Conservation (phyloP, 2,888 invertebrate genomes). For the Drosophila testacea region DNA sequence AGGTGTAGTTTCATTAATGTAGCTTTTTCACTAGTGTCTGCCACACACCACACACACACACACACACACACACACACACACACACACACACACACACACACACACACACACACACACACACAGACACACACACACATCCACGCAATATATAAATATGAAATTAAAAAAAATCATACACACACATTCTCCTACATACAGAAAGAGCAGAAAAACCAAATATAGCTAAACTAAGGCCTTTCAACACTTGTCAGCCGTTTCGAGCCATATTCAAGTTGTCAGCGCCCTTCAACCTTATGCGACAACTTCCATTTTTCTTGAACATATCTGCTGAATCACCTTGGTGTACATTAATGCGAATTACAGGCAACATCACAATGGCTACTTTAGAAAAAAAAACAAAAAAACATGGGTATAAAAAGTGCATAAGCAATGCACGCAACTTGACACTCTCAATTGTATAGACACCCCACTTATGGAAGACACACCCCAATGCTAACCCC, state of each 20-base stretch:
- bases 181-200: constrained; percentile 5
- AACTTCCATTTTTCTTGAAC: constrained; percentile 20
- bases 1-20: constrained; percentile 48
- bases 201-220: constrained; percentile 23
- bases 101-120: constrained; percentile 14
- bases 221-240: constrained; percentile 56
- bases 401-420: constrained; percentile 25
- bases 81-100: constrained; percentile 11
- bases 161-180: not conserved
- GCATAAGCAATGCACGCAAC: constrained; percentile 62
- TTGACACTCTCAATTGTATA: constrained; percentile 71
- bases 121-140: constrained; percentile 7
- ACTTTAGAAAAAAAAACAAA: not conserved
- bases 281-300: constrained; percentile 25
- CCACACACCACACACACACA: constrained; percentile 12
- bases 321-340: constrained; percentile 59
- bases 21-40: constrained; percentile 32
- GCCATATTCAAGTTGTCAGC: constrained; percentile 40
- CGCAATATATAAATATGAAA: not conserved
- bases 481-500: constrained; percentile 1
- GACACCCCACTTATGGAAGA: not conserved
- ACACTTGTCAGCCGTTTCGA: constrained; percentile 47
- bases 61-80: constrained; percentile 14
- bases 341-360: constrained; percentile 46
- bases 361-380: constrained; percentile 19